Conservation (phyloP, 2,888 invertebrate species). For the Pogonocherus hispidulus region DNA sequence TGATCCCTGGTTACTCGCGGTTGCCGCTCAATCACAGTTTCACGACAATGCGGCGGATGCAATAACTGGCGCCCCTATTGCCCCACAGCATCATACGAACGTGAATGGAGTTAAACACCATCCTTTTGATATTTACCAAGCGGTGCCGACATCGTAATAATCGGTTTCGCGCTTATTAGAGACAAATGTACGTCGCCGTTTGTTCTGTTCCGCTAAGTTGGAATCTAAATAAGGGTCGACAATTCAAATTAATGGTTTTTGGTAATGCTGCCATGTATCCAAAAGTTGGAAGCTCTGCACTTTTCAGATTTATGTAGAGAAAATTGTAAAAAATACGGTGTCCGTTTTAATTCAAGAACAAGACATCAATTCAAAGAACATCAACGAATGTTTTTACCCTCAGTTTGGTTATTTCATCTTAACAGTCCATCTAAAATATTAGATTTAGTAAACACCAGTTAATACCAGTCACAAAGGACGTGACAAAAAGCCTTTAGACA, state of each 20-base stretch:
- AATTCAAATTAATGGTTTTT: no score
- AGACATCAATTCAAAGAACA: no score
- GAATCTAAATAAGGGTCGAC: background rate
- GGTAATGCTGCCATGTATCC: no score
- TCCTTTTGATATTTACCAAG: slow-evolving; percentile 27
- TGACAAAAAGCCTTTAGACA: background rate
- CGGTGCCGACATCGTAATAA: background rate
- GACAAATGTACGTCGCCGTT: slow-evolving; percentile 26
- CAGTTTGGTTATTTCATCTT: no score
- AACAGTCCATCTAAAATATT: background rate
- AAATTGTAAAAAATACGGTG: no score
- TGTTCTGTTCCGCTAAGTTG: background rate
- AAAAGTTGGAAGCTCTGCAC: no score
- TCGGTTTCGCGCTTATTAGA: slow-evolving; percentile 24
- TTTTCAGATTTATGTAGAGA: no score
- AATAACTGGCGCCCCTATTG: slow-evolving; percentile 15
- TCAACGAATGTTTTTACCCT: no score
- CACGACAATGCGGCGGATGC: background rate
- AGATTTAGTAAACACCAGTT: background rate
- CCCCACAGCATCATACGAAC: slow-evolving; percentile 13
- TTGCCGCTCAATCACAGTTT: background rate
- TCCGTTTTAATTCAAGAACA: no score
- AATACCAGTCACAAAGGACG: background rate
- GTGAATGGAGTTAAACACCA: slow-evolving; percentile 39
- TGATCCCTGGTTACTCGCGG: background rate